phyloP scores from a whole-genome alignment of 2,797 vertebrate genomes.

The Rhabdophis nuchalis region DNA sequence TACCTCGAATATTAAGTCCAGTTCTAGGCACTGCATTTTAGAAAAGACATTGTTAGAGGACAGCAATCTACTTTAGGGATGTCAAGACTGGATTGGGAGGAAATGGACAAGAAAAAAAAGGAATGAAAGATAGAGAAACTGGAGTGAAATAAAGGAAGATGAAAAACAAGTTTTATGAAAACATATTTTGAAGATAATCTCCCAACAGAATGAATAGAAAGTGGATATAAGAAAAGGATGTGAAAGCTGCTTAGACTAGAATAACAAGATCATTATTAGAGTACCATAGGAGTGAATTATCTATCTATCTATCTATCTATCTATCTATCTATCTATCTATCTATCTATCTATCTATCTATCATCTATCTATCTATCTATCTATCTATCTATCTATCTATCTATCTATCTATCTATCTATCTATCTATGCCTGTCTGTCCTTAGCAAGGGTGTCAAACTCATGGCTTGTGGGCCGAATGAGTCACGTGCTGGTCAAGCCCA shows the following conservation, averaged over 20 bases:
- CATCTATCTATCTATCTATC: too few species aligned
- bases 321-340: too few species aligned
- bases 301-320: too few species aligned
- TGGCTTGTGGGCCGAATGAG: too few species aligned
- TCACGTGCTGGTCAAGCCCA: too few species aligned
- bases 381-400: too few species aligned
- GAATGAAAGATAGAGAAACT: neutral
- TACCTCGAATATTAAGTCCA: neutral
- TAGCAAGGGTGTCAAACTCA: too few species aligned
- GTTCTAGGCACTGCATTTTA: neutral
- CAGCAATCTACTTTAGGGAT: neutral
- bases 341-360: too few species aligned
- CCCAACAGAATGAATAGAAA: neutral
- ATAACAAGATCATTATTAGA: neutral
- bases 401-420: too few species aligned
- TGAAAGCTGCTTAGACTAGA: neutral
- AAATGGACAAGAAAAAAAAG: neutral
- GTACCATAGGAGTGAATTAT: neutral
- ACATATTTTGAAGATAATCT: neutral
- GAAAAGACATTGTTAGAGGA: neutral
- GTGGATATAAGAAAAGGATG: neutral
- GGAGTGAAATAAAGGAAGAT: neutral
- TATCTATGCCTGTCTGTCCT: too few species aligned
- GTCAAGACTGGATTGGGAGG: neutral
- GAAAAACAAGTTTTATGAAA: neutral